These are phyloP conservation scores for Formicarius rufipectus DNA, from an alignment of 2,113 vertebrate species.

Conservation along the genomic window DNA sequence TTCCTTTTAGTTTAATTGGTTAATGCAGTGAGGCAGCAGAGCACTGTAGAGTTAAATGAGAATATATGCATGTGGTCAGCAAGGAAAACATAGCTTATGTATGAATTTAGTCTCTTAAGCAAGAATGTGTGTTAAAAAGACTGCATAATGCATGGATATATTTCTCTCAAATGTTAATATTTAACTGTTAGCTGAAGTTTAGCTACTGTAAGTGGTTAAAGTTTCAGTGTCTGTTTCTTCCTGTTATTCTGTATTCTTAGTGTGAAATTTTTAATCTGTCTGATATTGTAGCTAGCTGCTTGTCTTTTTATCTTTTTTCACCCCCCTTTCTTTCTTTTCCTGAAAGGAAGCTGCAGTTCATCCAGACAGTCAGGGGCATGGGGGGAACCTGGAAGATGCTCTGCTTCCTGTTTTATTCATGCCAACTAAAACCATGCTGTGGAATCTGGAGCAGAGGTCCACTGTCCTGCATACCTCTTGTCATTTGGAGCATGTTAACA, in stretches of 20 bases:
- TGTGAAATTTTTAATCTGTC: neutral
- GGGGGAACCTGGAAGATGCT: neutral
- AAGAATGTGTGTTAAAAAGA: neutral
- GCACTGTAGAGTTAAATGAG: neutral
- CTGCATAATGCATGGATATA: neutral
- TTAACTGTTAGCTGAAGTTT: neutral
- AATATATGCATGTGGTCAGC: neutral
- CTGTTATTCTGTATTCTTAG: neutral
- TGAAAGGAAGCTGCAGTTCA: slow-evolving; percentile 40
- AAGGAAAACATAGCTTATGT: neutral
- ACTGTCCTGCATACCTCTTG: neutral
- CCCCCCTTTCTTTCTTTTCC: neutral
- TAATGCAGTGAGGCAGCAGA: neutral
- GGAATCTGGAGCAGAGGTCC: neutral
- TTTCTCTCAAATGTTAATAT: slow-evolving; percentile 16
- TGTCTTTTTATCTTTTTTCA: rapidly evolving
- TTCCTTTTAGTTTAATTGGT: neutral
- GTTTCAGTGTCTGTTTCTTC: neutral
- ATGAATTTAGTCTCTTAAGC: neutral
- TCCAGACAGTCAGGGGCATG: neutral
- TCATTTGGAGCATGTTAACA: slow-evolving; percentile 48
- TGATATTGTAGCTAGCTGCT: neutral
- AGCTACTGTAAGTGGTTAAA: neutral
- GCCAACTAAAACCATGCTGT: neutral
- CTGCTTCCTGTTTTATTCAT: slow-evolving; percentile 33